Evolutionary conservation across 2,797 vertebrate species (phyloP).

Genomic region (Chloroceryle amazona): DNA sequence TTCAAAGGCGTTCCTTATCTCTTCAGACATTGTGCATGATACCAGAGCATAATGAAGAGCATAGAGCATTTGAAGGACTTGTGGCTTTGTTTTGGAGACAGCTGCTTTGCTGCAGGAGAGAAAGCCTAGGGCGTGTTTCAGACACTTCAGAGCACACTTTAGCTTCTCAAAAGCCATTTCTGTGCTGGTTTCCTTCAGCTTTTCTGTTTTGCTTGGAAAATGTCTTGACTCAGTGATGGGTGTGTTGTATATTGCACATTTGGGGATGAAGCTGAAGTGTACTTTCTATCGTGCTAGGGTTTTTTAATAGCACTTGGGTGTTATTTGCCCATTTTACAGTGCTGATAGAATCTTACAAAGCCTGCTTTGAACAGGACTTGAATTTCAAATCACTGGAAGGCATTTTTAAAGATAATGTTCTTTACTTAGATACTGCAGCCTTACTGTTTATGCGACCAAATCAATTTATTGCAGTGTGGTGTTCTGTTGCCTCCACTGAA

Average conservation of each 20-base stretch:
- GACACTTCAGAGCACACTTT: fast-evolving
- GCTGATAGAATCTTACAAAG: not conserved
- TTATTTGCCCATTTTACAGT: fast-evolving
- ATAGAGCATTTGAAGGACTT: fast-evolving
- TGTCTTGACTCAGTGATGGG: not conserved
- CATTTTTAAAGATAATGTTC: not conserved
- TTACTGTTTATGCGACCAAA: not conserved
- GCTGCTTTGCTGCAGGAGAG: not conserved
- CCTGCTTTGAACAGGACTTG: not conserved
- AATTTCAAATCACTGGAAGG: not conserved
- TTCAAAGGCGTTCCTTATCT: not conserved
- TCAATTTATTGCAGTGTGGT: not conserved
- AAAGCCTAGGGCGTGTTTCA: fast-evolving
- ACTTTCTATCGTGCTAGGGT: fast-evolving
- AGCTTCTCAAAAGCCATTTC: not conserved
- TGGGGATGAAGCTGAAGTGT: not conserved
- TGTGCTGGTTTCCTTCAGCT: not conserved
- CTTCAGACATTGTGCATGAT: fast-evolving
- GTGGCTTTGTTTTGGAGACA: not conserved
- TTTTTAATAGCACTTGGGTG: fast-evolving
- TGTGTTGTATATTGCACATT: fast-evolving
- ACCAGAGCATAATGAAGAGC: fast-evolving
- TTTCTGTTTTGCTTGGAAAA: not conserved
- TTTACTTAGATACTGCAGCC: not conserved
- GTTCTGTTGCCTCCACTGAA: not conserved